Percentiles rank a stretch among this genome's conserved stretches.
Evolutionary conservation across 2,113 vertebrate genomes (phyloP).

Genomic region (Empidonax alnorum): DNA sequence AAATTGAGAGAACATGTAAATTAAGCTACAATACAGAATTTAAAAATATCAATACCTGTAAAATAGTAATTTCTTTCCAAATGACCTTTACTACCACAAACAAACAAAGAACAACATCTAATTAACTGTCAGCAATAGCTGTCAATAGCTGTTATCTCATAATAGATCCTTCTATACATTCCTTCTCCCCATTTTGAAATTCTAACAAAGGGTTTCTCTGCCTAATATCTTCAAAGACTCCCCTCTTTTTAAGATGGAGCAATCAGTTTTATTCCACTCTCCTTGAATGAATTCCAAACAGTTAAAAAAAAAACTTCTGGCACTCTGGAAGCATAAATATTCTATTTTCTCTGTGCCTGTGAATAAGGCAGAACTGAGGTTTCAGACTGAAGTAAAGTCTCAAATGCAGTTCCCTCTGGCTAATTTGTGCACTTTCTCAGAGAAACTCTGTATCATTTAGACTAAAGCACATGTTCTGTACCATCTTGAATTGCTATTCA

Average conservation of each 20-base stretch:
- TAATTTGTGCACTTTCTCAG: background rate
- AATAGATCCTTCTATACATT: background rate
- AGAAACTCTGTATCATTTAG: background rate
- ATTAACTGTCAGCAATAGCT: background rate
- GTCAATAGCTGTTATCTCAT: background rate
- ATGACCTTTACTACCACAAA: background rate
- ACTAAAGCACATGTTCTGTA: background rate
- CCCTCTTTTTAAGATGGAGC: background rate
- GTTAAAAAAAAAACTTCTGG: background rate
- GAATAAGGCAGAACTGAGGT: background rate
- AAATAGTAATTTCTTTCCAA: background rate
- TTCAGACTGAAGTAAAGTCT: background rate
- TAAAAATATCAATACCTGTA: background rate
- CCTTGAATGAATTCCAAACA: background rate
- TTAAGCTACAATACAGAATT: background rate
- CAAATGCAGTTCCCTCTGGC: background rate
- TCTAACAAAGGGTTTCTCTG: background rate
- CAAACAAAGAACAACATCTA: background rate
- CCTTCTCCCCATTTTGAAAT: background rate
- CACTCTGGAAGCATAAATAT: background rate
- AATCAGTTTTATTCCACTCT: background rate
- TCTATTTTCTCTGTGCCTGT: background rate
- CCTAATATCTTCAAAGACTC: background rate
- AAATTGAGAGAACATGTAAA: background rate
- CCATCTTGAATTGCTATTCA: background rate